A percentile compares a stretch with the other conserved stretches of the same genome.
phyloP scores from a whole-genome alignment of 2,797 vertebrate species.

The Paguma larvata region DNA sequence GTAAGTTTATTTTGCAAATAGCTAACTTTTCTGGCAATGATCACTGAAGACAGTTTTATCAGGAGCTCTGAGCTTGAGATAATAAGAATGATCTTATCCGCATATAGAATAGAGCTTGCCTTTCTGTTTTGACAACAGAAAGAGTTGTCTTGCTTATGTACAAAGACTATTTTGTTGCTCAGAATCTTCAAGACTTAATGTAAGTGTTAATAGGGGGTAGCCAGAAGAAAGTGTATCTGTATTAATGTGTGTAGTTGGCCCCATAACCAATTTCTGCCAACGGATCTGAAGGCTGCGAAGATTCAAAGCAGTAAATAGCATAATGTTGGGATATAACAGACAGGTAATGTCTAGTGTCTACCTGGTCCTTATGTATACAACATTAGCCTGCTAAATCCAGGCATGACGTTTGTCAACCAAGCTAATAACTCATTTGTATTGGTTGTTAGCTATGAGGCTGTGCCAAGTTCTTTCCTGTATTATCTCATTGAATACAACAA shows the following conservation, averaged over 20 bases:
- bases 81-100: neutral
- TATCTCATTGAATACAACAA: neutral
- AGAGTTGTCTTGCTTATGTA: neutral
- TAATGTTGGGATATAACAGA: neutral
- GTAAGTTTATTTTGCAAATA: slow-evolving; percentile 49
- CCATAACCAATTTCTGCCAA: neutral
- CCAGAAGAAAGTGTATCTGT: neutral
- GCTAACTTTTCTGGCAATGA: neutral
- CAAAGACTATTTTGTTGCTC: neutral
- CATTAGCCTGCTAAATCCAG: neutral
- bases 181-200: slow-evolving; percentile 11
- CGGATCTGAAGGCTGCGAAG: neutral
- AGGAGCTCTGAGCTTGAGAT: neutral
- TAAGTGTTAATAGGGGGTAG: neutral
- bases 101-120: neutral
- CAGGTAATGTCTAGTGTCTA: neutral
- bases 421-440: neutral
- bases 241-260: neutral
- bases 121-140: slow-evolving; percentile 31
- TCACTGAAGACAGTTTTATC: neutral
- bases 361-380: neutral
- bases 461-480: neutral
- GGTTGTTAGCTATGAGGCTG: neutral
- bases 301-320: neutral
- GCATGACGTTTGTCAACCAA: neutral